Conservation (phyloP, 30 jellyfish, hydroid and myxozoan genomes). For the Chrysaora quinquecirrha region DNA sequence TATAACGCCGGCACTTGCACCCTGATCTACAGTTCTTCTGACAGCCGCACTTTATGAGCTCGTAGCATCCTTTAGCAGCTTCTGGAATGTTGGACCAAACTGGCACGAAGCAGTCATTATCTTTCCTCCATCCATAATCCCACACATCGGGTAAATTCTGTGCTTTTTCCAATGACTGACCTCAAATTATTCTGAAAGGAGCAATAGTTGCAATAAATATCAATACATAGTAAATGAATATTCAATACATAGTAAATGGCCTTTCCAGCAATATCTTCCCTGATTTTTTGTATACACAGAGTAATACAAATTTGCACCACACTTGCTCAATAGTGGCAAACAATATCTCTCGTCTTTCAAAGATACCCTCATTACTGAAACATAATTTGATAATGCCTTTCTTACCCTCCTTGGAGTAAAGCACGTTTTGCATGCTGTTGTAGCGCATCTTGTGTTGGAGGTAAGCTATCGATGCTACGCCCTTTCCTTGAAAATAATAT, state of each 20-base stretch:
- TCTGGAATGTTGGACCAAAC: slow-evolving; percentile 39
- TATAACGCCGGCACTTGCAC: slow-evolving; percentile 54
- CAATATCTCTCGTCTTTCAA: too few relatives aligned
- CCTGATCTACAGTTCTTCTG: slow-evolving; percentile 20
- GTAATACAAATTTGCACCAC: too few relatives aligned
- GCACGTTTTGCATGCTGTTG: slow-evolving; percentile 35
- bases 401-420: slow-evolving; percentile 40
- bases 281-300: too few relatives aligned
- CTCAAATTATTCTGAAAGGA: not conserved
- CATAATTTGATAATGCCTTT: not conserved
- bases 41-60: slow-evolving; percentile 47
- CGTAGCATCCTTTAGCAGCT: slow-evolving; percentile 44
- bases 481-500: slow-evolving; percentile 45
- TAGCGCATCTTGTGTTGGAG: slow-evolving; percentile 38
- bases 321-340: too few relatives aligned
- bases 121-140: not conserved
- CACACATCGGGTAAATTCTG: not conserved
- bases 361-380: too few relatives aligned
- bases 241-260: too few relatives aligned
- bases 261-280: too few relatives aligned
- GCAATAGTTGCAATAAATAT: not conserved
- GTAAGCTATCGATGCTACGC: slow-evolving; percentile 30
- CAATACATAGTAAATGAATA: not conserved
- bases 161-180: not conserved
- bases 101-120: not conserved